Evolutionary conservation across 2,113 vertebrate genomes (phyloP).

Genomic region (mouse (Mus musculus)): DNA sequence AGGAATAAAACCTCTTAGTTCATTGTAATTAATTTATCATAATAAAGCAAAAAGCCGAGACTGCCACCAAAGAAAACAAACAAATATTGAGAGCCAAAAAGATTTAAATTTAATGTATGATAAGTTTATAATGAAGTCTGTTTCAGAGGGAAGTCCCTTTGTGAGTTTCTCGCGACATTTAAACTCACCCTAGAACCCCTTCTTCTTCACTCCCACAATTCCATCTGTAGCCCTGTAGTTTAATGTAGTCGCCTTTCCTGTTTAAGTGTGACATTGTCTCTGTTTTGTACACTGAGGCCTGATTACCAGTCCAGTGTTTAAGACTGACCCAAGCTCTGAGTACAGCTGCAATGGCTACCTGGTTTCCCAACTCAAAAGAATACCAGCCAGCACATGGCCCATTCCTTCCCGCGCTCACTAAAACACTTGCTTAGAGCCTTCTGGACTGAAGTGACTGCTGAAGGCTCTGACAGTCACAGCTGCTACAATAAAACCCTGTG

Average conservation of each 20-base stretch:
- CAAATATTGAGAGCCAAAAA: neutral
- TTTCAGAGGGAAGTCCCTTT: neutral
- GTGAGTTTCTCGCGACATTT: neutral
- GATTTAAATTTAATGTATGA: neutral
- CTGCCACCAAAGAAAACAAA: neutral
- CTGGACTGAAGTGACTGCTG: conserved; percentile 43
- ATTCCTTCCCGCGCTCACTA: conserved; percentile 47
- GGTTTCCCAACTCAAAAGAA: conserved; percentile 52
- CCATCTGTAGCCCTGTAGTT: neutral
- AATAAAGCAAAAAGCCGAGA: conserved; percentile 19
- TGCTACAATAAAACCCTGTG: neutral
- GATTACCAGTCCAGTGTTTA: neutral
- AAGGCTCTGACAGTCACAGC: conserved; percentile 39
- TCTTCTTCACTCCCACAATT: neutral
- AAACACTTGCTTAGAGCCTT: conserved; percentile 38
- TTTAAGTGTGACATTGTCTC: conserved; percentile 13
- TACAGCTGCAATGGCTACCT: neutral
- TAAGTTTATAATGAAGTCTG: neutral
- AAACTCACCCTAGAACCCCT: neutral
- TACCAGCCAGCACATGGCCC: conserved; percentile 1
- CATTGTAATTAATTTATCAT: neutral
- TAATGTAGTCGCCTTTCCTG: neutral
- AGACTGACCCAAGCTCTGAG: neutral
- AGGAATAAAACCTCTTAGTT: neutral
- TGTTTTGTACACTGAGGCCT: conserved; percentile 3